Conservation (phyloP, 64 coral and sea anemone species). For the Montipora foliosa region DNA sequence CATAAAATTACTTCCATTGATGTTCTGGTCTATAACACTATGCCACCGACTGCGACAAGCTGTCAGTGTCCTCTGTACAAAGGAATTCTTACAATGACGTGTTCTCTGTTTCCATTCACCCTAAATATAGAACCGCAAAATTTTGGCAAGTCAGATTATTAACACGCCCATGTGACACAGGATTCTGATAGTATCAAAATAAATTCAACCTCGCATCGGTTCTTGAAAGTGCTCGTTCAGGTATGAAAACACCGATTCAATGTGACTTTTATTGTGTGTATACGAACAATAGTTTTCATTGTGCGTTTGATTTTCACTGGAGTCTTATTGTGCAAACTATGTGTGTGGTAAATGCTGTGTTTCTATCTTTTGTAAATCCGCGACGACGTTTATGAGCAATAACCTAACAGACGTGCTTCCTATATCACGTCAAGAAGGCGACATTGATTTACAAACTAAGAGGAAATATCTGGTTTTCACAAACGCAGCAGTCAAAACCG, state of each 20-base stretch:
- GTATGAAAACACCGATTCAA: conserved; percentile 16
- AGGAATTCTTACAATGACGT: conserved; percentile 42
- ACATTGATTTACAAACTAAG: conserved; percentile 53
- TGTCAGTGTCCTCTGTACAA: conserved; percentile 35
- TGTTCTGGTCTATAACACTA: conserved; percentile 53
- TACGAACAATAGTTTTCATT: conserved; percentile 31
- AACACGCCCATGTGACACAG: conserved; percentile 47
- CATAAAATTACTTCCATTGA: conserved; percentile 53
- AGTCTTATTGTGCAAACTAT: conserved; percentile 21
- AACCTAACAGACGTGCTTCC: conserved; percentile 30
- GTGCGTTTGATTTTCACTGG: background rate
- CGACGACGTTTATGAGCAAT: conserved; percentile 55
- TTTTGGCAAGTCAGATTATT: conserved; percentile 42
- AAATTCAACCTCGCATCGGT: conserved; percentile 21
- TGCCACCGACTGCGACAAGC: conserved; percentile 50
- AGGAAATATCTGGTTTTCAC: conserved; percentile 44
- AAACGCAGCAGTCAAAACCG: conserved; percentile 6
- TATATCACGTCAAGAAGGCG: conserved; percentile 17
- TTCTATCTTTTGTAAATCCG: conserved; percentile 38
- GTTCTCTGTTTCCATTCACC: conserved; percentile 46
- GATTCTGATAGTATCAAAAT: conserved; percentile 45
- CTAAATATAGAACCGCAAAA: conserved; percentile 47
- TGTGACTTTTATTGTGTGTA: conserved; percentile 40
- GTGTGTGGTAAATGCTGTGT: conserved; percentile 46
- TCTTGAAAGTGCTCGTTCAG: conserved; percentile 22